Percentiles rank a stretch among this genome's conserved stretches.
Conservation (phyloP, 2,113 vertebrate species). For the Gulo gulo region DNA sequence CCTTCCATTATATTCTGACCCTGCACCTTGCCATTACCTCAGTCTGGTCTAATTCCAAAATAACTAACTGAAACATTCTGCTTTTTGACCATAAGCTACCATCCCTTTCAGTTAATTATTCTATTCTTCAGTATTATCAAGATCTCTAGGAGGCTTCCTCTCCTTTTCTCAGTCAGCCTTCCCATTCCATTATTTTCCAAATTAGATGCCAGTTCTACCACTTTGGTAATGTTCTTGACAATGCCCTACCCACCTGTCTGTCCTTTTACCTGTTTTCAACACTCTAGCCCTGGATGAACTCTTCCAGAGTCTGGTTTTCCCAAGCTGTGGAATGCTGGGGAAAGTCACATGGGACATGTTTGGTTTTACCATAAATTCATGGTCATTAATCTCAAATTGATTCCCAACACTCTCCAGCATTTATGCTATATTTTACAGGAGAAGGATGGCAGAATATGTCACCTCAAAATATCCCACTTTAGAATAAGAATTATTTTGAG, state of each 20-base stretch:
- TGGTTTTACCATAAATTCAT: neutral
- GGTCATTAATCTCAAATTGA: neutral
- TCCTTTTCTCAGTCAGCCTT: neutral
- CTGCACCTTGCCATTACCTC: neutral
- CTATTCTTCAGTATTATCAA: neutral
- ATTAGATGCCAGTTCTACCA: neutral
- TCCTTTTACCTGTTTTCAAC: neutral
- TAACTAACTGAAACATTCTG: neutral
- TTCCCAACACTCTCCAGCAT: neutral
- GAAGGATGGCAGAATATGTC: neutral
- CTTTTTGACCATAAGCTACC: neutral
- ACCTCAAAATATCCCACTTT: neutral
- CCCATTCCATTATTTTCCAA: neutral
- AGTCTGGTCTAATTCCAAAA: neutral
- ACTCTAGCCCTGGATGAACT: neutral
- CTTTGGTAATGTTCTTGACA: neutral
- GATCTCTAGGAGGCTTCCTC: neutral
- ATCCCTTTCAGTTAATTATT: neutral
- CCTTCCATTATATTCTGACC: neutral
- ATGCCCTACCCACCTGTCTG: neutral
- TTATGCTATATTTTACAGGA: neutral
- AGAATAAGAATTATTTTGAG: neutral
- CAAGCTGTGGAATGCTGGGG: neutral
- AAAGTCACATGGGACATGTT: neutral
- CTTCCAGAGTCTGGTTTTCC: neutral